phyloP scores from a whole-genome alignment of 2,888 invertebrate genomes.

The Holacanthella duospinosa region DNA sequence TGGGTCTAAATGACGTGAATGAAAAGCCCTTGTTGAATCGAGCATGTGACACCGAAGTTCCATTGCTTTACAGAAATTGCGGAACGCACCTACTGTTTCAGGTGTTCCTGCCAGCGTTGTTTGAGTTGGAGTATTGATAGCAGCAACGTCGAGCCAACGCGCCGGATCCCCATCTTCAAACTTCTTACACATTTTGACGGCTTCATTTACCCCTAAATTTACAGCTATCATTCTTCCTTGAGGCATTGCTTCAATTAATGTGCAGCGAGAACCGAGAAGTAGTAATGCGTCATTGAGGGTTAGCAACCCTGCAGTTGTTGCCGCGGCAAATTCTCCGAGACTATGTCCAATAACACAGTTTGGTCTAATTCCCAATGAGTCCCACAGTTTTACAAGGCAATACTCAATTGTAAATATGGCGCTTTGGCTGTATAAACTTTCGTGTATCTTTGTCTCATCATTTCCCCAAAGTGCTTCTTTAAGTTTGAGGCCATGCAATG shows the following conservation, averaged over 20 bases:
- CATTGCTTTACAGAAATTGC: neutral
- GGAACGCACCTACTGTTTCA: neutral
- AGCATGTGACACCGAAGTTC: neutral
- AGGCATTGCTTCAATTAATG: neutral
- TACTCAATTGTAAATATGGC: neutral
- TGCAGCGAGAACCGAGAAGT: neutral
- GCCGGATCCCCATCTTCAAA: neutral
- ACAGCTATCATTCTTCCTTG: constrained; percentile 11
- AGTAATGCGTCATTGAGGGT: neutral
- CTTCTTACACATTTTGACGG: neutral
- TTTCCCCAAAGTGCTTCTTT: neutral
- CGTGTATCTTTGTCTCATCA: neutral
- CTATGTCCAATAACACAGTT: constrained; percentile 2
- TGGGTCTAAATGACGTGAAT: constrained; percentile 10
- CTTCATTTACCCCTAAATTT: neutral
- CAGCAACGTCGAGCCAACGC: neutral
- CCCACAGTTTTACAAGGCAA: constrained; percentile 3
- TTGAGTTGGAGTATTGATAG: neutral
- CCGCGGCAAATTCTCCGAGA: constrained; percentile 9
- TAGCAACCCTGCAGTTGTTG: neutral
- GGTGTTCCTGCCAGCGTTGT: neutral
- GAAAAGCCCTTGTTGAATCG: constrained; percentile 14
- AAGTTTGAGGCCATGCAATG: neutral
- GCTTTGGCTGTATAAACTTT: neutral
- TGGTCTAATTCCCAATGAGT: neutral